Base-by-base conservation (phyloP, 2,797 vertebrate species). In the Oophaga sylvatica region DNA sequence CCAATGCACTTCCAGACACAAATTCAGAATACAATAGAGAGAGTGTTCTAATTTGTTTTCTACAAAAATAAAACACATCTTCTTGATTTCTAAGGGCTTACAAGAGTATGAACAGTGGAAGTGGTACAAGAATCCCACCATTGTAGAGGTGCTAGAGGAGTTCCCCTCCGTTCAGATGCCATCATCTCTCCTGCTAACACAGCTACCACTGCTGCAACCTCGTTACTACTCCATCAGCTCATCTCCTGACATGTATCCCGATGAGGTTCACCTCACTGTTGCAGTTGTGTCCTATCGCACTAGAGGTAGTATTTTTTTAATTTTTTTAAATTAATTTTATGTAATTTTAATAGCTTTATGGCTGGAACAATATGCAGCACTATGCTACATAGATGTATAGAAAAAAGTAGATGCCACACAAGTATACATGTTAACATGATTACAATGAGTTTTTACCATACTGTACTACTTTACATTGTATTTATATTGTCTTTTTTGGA, bases 181-280 rank as follows among this genome's bases (percentile, higher is more conserved):
- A 1, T 95, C 96, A 89, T 98, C 97, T 0, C 94, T 99, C 91
- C 96, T 99, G 76, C 95, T 99, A 77, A 99, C 97, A 3, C 98
- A 99, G 94, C 97, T 99, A 48, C 97, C 98, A 0, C 93, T 98
- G 83, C 95, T 99, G 81, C 98, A 99, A 90, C 96, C 98, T 0
- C 97, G 98, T 41, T 99, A 99, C 93, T 99, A 99, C 87, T 99
- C 98, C 85, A 99, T 99, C 94, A 99, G 98, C 93, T 99, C 98
- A 75, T 99, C 98, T 9, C 96, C 98, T 0, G 97, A 98, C 89
- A 91, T 97, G 92, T 95, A 97, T 91, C 96, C 96, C 0, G 96
- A 95, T 0, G 98, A 99, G 94, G 97, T 99, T 79, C 98, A 99
- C 93, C 97, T 99, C 92, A 99, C 98, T 0, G 97, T 99, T 89